Evolutionary conservation across 2,888 invertebrate genomes (phyloP).

Genomic region (Acleris laterana): DNA sequence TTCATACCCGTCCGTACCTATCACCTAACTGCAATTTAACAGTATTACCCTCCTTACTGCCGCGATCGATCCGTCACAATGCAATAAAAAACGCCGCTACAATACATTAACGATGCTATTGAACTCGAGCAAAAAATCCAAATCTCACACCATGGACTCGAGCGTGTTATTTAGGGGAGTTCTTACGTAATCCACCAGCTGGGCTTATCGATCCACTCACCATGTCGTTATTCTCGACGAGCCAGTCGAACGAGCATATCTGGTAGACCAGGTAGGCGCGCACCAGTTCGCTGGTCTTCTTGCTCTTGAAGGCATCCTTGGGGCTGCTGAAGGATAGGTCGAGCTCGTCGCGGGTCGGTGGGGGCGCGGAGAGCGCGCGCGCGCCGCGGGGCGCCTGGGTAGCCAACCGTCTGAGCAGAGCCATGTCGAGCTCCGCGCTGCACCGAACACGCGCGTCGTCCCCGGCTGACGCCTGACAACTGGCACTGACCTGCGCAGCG

Average conservation of each 20-base stretch:
- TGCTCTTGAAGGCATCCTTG: slow-evolving; percentile 96
- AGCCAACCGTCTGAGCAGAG: slow-evolving; percentile 75
- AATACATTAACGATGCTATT: slow-evolving; percentile 29
- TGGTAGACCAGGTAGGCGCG: slow-evolving; percentile 96
- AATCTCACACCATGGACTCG: too few species aligned
- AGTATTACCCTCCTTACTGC: slow-evolving; percentile 44
- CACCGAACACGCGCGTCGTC: slow-evolving; percentile 59
- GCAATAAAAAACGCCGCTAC: slow-evolving; percentile 33
- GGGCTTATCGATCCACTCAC: slow-evolving; percentile 84
- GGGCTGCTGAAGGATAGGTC: slow-evolving; percentile 95
- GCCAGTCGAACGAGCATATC: slow-evolving; percentile 92
- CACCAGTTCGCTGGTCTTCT: slow-evolving; percentile 95
- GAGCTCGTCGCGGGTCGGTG: slow-evolving; percentile 85
- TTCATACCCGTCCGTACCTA: slow-evolving; percentile 51
- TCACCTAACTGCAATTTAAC: slow-evolving; percentile 44
- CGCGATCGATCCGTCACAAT: slow-evolving; percentile 43
- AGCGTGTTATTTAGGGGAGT: too few species aligned
- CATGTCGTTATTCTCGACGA: slow-evolving; percentile 97
- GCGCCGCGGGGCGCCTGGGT: slow-evolving; percentile 66
- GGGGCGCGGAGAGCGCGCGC: slow-evolving; percentile 57
- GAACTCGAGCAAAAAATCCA: slow-evolving; percentile 38
- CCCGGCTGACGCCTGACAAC: slow-evolving; percentile 62
- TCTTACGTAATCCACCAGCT: slow-evolving; percentile 46
- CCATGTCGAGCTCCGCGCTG: slow-evolving; percentile 69
- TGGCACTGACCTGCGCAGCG: slow-evolving; percentile 54